phyloP scores from a whole-genome alignment of 2,888 invertebrate species.

The Brenthis daphne region DNA sequence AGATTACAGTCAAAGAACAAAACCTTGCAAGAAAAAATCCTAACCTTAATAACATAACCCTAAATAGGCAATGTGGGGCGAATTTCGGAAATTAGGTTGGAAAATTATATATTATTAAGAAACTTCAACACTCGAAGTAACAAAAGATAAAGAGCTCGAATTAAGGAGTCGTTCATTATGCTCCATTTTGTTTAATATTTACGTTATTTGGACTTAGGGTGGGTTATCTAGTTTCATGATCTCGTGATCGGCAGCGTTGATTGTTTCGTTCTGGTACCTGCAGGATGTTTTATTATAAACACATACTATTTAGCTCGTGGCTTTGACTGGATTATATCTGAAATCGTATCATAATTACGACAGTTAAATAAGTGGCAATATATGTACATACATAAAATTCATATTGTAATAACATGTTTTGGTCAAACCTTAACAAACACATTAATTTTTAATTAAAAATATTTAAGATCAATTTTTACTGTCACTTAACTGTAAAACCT shows the following conservation, averaged over 20 bases:
- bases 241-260: constrained; percentile 63
- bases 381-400: background rate
- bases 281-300: constrained; percentile 46
- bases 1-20: constrained; percentile 7
- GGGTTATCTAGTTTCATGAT: constrained; percentile 65
- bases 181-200: constrained; percentile 73
- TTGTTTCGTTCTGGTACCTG: constrained; percentile 63
- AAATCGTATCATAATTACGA: constrained; percentile 13
- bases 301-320: constrained; percentile 17
- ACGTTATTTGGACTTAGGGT: constrained; percentile 66
- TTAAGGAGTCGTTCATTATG: constrained; percentile 77
- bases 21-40: constrained; percentile 51
- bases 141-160: constrained; percentile 79
- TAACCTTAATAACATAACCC: constrained; percentile 63
- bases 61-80: constrained; percentile 71
- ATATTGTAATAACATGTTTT: constrained; percentile 4
- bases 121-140: constrained; percentile 78
- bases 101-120: constrained; percentile 78
- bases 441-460: constrained; percentile 6
- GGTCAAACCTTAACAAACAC: background rate
- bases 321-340: constrained; percentile 20
- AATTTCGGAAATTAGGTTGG: constrained; percentile 72
- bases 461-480: constrained; percentile 3
- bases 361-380: background rate
- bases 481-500: constrained; percentile 7